Percentiles rank a stretch among this genome's conserved stretches.
Conservation (phyloP, 1,140 invertebrate genomes). For the Drosophila eugracilis region DNA sequence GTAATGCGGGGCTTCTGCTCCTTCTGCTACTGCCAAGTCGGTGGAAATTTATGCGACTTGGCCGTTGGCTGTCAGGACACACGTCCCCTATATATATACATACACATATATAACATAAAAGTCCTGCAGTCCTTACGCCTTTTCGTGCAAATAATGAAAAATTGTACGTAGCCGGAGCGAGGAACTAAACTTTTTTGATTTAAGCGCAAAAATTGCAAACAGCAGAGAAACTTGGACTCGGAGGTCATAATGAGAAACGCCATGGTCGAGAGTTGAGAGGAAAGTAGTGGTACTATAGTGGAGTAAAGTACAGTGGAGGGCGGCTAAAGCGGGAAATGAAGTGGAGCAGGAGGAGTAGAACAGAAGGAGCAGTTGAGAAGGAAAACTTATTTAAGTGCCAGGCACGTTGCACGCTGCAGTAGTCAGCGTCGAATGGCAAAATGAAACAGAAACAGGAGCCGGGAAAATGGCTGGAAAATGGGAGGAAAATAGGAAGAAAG, state of each 20-base stretch:
- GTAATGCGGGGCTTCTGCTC: constrained; percentile 35
- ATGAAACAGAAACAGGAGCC: constrained; percentile 30
- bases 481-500: neutral
- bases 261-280: constrained; percentile 33
- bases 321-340: neutral
- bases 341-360: neutral
- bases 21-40: constrained; percentile 36
- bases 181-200: constrained; percentile 66
- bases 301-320: constrained; percentile 10
- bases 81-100: constrained; percentile 5
- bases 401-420: constrained; percentile 77
- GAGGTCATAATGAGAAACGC: constrained; percentile 69
- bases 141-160: constrained; percentile 71
- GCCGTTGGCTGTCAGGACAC: constrained; percentile 36
- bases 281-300: constrained; percentile 4
- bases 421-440: constrained; percentile 44
- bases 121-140: constrained; percentile 43
- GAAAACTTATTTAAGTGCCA: constrained; percentile 81
- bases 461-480: constrained; percentile 4
- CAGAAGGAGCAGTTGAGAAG: constrained; percentile 39
- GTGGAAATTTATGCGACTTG: constrained; percentile 58
- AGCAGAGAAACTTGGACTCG: constrained; percentile 49
- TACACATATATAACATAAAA: constrained; percentile 15
- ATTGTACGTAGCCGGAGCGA: constrained; percentile 54
- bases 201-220: constrained; percentile 63